Base-by-base conservation (phyloP, 92 coral and sea anemone genomes). In the Actinostola sp. region DNA sequence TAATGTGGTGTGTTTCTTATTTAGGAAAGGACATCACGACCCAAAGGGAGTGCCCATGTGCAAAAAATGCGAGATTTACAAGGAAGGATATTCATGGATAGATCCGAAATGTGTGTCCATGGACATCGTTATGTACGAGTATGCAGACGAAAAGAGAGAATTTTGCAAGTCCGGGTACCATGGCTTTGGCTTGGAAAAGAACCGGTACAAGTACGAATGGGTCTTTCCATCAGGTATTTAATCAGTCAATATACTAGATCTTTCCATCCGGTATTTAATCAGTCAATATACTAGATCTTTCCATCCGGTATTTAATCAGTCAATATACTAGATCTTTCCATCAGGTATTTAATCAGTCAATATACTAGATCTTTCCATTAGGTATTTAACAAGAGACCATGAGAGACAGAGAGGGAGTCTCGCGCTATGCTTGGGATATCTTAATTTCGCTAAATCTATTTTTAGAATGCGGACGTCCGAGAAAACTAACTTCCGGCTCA, bases 281-380 rank as follows among this genome's bases (percentile, higher is more conserved):
- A n/a, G n/a, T n/a, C n/a, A n/a, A n/a, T n/a, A n/a, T n/a, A n/a
- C n/a, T n/a, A n/a, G n/a, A n/a, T n/a, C n/a, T n/a, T n/a, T n/a
- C n/a, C n/a, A n/a, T n/a, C n/a, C n/a, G n/a, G n/a, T n/a, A n/a
- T n/a, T n/a, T n/a, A n/a, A n/a, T n/a, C n/a, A n/a, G n/a, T n/a
- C n/a, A n/a, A n/a, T n/a, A n/a, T n/a, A n/a, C n/a, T 78, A 77
- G 77, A 71, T 78, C 27, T 78, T 78, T 28, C 84, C 84, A 20
- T 32, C 70, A 34, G 84, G 84, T 78, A 66, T 24, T 20, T 8
- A 21, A 39, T 7, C 14, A 39, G 14, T 7, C 7, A 14, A 39
- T 39, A 7, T 39, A 7, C 14, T 14, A 7, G 14, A 7, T 39
- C 7, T 39, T n/a, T n/a, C n/a, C n/a, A n/a, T n/a, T n/a, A n/a